A percentile compares a stretch with the other conserved stretches of the same genome.
Conservation (phyloP, 2,797 vertebrate genomes). For the Clarias fuscus region DNA sequence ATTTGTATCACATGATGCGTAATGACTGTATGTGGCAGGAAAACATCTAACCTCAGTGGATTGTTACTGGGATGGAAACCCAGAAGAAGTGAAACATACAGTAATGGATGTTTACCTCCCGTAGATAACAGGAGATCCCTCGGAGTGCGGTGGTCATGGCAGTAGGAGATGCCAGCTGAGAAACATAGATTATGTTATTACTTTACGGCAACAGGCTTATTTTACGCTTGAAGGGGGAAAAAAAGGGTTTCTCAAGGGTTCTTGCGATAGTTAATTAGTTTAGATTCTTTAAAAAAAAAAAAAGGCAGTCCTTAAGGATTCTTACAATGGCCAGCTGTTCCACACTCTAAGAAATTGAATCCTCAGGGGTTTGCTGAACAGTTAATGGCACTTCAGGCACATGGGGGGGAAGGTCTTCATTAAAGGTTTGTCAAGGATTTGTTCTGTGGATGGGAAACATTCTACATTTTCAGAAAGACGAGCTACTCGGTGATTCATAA, state of each 20-base stretch:
- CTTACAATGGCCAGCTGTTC: background rate
- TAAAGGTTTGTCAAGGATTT: background rate
- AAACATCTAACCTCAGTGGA: background rate
- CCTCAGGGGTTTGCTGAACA: background rate
- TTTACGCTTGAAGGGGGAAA: too few relatives aligned
- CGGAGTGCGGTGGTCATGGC: slow-evolving; percentile 85
- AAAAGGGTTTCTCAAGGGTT: background rate
- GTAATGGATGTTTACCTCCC: slow-evolving; percentile 77
- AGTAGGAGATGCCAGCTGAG: slow-evolving; percentile 84
- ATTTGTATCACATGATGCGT: background rate
- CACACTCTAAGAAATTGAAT: background rate
- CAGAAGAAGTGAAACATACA: background rate
- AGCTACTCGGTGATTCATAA: background rate
- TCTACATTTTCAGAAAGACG: background rate
- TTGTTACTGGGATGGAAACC: background rate
- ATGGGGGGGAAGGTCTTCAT: background rate
- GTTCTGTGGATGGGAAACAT: background rate
- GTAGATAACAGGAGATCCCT: slow-evolving; percentile 91
- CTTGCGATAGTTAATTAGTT: background rate
- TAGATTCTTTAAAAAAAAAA: background rate
- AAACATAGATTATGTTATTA: slow-evolving; percentile 25
- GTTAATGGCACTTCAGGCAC: background rate
- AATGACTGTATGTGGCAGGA: background rate
- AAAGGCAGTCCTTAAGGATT: background rate
- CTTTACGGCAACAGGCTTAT: background rate